These are phyloP conservation scores for Synanthedon vespiformis DNA, from an alignment of 2,888 invertebrate genomes.

Conservation along the genomic window DNA sequence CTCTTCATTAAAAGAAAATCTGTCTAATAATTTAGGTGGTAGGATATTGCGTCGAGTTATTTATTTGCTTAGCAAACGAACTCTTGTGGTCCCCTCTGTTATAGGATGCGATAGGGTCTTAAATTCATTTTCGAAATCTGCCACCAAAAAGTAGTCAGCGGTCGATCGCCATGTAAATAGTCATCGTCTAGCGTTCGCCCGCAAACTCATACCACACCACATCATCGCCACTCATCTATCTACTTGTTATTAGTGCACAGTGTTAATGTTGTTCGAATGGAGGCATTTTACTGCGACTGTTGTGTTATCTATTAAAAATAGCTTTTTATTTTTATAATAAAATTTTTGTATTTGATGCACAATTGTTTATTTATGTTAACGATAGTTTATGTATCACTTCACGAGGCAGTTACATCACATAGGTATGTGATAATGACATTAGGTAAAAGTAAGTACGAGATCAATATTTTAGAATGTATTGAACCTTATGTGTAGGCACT, in stretches of 20 bases:
- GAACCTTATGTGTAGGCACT: too few species aligned
- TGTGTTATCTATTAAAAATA: slow-evolving; percentile 62
- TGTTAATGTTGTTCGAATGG: slow-evolving; percentile 57
- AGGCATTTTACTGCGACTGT: slow-evolving; percentile 60
- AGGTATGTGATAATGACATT: neutral
- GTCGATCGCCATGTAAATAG: slow-evolving; percentile 50
- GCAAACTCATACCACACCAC: slow-evolving; percentile 17
- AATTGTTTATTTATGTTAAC: slow-evolving; percentile 38
- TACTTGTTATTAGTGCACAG: slow-evolving; percentile 67
- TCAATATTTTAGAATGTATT: too few species aligned
- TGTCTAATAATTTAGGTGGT: slow-evolving; percentile 25
- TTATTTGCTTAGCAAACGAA: slow-evolving; percentile 33
- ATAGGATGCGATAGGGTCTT: too few species aligned
- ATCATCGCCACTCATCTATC: slow-evolving; percentile 35
- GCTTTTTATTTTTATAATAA: slow-evolving; percentile 64
- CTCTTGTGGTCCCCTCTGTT: neutral
- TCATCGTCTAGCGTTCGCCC: slow-evolving; percentile 35
- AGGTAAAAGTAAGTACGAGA: neutral
- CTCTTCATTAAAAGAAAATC: slow-evolving; percentile 47
- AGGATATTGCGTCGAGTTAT: slow-evolving; percentile 33
- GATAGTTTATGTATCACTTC: slow-evolving; percentile 21
- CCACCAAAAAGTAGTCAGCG: slow-evolving; percentile 23
- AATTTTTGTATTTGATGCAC: slow-evolving; percentile 47
- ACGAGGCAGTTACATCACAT: slow-evolving; percentile 35
- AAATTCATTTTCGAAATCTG: slow-evolving; percentile 8